These are phyloP conservation scores for Tympanuchus pallidicinctus DNA, from an alignment of 2,113 vertebrate species.

Conservation along the genomic window DNA sequence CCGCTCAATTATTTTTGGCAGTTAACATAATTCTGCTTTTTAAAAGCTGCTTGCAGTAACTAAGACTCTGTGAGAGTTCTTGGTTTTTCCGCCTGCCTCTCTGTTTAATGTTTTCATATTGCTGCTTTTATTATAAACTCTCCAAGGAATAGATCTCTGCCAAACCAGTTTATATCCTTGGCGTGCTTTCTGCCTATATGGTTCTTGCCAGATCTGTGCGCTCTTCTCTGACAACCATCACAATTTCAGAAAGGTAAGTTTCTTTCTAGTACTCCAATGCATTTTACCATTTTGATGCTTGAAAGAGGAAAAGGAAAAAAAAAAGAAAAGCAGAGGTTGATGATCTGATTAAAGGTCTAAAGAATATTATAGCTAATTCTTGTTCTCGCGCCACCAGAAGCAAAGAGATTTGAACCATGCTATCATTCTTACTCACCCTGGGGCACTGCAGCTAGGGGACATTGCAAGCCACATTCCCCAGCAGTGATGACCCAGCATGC, in stretches of 20 bases:
- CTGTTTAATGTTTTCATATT: not conserved
- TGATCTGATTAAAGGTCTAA: not conserved
- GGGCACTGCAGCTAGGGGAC: not conserved
- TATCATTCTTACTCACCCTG: not conserved
- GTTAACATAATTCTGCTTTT: not conserved
- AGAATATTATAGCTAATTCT: not conserved
- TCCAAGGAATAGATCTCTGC: not conserved
- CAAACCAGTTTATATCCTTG: slow-evolving; percentile 10
- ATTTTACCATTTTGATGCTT: not conserved
- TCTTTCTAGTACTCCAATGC: not conserved
- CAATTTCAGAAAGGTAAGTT: not conserved
- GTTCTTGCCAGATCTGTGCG: not conserved
- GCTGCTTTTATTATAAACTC: slow-evolving; percentile 4
- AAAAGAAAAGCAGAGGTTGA: not conserved
- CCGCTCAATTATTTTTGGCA: slow-evolving; percentile 26
- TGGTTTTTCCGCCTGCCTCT: not conserved
- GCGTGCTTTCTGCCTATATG: not conserved
- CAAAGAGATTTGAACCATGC: not conserved
- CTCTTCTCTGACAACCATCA: not conserved
- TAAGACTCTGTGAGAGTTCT: slow-evolving; percentile 4
- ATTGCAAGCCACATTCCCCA: not conserved
- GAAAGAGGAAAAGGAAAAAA: not conserved
- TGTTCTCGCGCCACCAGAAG: not conserved
- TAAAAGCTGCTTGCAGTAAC: slow-evolving; percentile 4
- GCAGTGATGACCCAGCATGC: not conserved